Percentiles rank a stretch among this genome's conserved stretches.
Conservation (phyloP, 2,888 invertebrate species). For the Schizotus pectinicornis region DNA sequence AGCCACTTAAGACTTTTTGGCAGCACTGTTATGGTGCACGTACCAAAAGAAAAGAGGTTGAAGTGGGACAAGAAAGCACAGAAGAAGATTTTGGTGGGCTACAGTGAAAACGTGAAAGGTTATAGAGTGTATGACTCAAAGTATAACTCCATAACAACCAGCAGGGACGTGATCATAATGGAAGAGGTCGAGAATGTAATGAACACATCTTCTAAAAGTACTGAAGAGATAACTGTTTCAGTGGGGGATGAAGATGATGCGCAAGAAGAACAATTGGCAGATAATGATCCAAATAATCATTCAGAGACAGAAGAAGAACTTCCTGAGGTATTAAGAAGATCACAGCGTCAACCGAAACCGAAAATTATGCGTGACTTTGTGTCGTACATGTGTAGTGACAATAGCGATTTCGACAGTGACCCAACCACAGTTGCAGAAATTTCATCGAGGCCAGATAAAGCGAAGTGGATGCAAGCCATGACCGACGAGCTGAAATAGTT, state of each 20-base stretch:
- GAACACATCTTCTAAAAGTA: neutral
- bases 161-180: slow-evolving; percentile 30
- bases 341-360: too few species aligned
- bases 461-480: slow-evolving; percentile 40
- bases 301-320: too few species aligned
- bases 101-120: slow-evolving; percentile 38
- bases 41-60: slow-evolving; percentile 43
- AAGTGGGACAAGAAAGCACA: slow-evolving; percentile 45
- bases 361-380: neutral
- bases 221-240: neutral
- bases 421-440: slow-evolving; percentile 32
- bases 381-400: too few species aligned
- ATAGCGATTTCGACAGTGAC: neutral
- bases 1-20: slow-evolving; percentile 45
- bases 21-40: slow-evolving; percentile 41
- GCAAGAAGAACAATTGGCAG: too few species aligned
- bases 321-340: too few species aligned
- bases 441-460: slow-evolving; percentile 33
- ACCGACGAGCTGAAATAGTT: slow-evolving; percentile 41
- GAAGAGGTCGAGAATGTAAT: neutral
- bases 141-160: slow-evolving; percentile 26
- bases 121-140: slow-evolving; percentile 37
- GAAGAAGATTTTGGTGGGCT: slow-evolving; percentile 40
- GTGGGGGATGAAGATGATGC: neutral
- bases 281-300: too few species aligned